Base-by-base conservation (phyloP, 2,113 vertebrate species). In the Pontoporia blainvillei region DNA sequence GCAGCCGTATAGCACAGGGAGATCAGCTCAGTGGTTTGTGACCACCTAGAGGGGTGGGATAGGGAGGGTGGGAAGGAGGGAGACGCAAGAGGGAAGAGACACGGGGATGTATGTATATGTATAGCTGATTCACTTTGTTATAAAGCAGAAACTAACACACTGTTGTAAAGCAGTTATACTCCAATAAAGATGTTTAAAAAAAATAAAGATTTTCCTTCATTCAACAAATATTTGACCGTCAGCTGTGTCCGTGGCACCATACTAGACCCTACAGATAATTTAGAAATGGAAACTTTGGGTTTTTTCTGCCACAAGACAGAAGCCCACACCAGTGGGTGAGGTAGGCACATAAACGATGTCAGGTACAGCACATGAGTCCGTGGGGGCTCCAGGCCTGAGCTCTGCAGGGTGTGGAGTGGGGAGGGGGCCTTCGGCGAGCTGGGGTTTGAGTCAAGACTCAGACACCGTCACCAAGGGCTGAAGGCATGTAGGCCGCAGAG, bases 281-380 rank as follows among this genome's bases (percentile, higher is more conserved):
- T 0, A 27, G 36, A 87, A 21, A 3, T 25, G 61, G 41, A 29
- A 31, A 17, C 21, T 62, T 41, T 92, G 39, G 17, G 41, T 8
- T 8, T 23, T 84, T 76, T 76, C 21, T 86, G 25, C 29, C 59
- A 18, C 20, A 39, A 36, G 90, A 61, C n/a, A 2, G 75, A n/a
- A 52, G 11, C 31, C 46, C 10, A 52, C 75, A n/a, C 31, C 46
- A 54, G 39, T 2, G 23, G 49, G n/a, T 62, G 44, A 25, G 39
- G 21, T 17, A 13, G 39, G 49, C 59, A 23, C 5, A 4, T n/a
- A 17, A 27, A 8, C 34, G 18, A 29, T 17, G 20, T 39, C 1
- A 7, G 2, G 20, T 15, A 10, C 1, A 0, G 39, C 10, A 1
- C 46, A 27, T 4, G 17, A n/a, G 76, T n/a, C 25, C 3, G 10